Percentiles rank a stretch among this genome's conserved stretches.
These are phyloP conservation scores for Saguinus imperator DNA, from an alignment of 2,113 vertebrate species.

Conservation along the genomic window DNA sequence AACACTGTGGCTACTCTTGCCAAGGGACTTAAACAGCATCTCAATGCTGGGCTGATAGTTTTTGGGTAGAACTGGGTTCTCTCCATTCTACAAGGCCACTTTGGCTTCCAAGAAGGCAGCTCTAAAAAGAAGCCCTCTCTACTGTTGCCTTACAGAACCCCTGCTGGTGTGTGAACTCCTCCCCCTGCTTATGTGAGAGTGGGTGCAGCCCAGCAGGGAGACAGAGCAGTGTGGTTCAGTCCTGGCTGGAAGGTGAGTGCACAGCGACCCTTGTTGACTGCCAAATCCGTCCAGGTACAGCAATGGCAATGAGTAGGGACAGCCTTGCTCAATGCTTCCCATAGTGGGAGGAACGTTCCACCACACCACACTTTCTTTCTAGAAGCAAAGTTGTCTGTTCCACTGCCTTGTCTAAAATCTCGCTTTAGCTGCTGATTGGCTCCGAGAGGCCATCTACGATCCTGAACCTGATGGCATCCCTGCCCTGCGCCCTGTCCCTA, in stretches of 20 bases:
- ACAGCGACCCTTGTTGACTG: background rate
- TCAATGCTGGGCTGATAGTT: too few relatives aligned
- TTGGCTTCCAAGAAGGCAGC: background rate
- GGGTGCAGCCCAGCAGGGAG: slow-evolving; percentile 15
- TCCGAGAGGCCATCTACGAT: background rate
- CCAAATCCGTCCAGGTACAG: background rate
- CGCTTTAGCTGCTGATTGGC: background rate
- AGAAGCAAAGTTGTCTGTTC: background rate
- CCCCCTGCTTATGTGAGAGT: too few relatives aligned
- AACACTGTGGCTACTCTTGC: accelerated
- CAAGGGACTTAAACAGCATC: background rate
- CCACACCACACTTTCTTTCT: background rate
- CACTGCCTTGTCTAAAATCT: background rate
- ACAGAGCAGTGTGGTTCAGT: background rate
- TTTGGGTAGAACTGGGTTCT: background rate
- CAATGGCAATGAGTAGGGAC: background rate
- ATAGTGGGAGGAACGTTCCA: background rate
- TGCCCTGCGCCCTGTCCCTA: background rate
- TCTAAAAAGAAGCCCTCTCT: background rate
- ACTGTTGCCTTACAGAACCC: background rate
- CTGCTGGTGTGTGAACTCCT: background rate
- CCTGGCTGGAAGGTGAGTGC: background rate
- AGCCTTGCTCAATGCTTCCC: background rate
- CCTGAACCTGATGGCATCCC: accelerated
- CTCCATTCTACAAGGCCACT: background rate